Percentiles rank a stretch among this genome's conserved stretches.
phyloP scores from a whole-genome alignment of 2,797 vertebrate species.

The Crocodylus rhombifer region DNA sequence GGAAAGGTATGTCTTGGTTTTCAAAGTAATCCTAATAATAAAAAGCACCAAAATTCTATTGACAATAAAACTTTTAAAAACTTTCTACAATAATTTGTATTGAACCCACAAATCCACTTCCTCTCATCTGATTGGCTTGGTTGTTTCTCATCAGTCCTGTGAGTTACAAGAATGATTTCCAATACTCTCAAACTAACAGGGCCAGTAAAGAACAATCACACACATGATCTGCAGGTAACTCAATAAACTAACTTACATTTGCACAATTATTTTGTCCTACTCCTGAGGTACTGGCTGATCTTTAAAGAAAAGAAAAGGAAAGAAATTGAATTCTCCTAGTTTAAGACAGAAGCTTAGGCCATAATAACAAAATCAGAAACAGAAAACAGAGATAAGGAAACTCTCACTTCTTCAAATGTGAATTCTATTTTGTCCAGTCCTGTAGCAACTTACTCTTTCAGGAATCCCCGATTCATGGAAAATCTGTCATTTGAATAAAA shows the following conservation, averaged over 20 bases:
- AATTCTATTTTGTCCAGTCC: constrained; percentile 40
- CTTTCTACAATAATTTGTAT: constrained; percentile 43
- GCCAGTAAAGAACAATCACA: constrained; percentile 32
- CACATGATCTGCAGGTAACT: constrained; percentile 37
- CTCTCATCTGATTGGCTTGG: constrained; percentile 38
- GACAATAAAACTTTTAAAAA: constrained; percentile 51
- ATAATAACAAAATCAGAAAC: background rate
- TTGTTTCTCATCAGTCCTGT: constrained; percentile 52
- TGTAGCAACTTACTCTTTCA: background rate
- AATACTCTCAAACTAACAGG: constrained; percentile 53
- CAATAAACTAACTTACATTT: constrained; percentile 37
- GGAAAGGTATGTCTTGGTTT: background rate
- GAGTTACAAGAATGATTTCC: constrained; percentile 68
- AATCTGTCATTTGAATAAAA: background rate
- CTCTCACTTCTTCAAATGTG: constrained; percentile 26
- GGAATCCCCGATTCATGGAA: background rate
- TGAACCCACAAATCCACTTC: constrained; percentile 46
- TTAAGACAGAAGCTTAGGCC: background rate
- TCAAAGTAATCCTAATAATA: constrained; percentile 17
- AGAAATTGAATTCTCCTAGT: constrained; percentile 18
- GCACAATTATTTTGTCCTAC: constrained; percentile 2
- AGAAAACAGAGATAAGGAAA: constrained; percentile 24
- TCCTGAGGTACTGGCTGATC: constrained; percentile 16
- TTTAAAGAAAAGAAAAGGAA: constrained; percentile 45
- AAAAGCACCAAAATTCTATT: background rate